Conservation (phyloP, 1,140 invertebrate genomes). For the Drosophila bipectinata region DNA sequence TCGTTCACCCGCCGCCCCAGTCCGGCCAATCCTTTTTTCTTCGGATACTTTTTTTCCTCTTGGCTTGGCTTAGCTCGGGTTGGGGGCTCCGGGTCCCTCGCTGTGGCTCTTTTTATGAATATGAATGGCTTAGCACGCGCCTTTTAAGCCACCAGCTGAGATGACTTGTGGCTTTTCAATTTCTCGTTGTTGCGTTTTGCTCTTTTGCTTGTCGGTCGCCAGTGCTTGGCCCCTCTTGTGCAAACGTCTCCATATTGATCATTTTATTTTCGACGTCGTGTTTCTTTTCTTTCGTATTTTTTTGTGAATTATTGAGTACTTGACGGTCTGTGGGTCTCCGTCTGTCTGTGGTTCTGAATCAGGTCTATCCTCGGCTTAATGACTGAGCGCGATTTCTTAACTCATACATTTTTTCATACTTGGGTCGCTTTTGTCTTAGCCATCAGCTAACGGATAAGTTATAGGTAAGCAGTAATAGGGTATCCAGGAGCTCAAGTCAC, state of each 20-base stretch:
- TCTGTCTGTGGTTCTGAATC: constrained; percentile 25
- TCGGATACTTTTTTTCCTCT: constrained; percentile 13
- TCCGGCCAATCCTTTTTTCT: constrained; percentile 50
- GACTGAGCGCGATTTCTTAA: constrained; percentile 63
- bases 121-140: constrained; percentile 82
- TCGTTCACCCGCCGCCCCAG: constrained; percentile 37
- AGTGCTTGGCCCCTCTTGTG: constrained; percentile 24
- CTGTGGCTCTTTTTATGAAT: constrained; percentile 76
- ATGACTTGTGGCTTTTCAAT: constrained; percentile 82
- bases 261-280: constrained; percentile 61
- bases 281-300: constrained; percentile 23
- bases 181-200: constrained; percentile 69
- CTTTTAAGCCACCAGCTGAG: constrained; percentile 82
- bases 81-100: constrained; percentile 27
- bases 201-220: constrained; percentile 58
- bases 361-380: constrained; percentile 55
- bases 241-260: constrained; percentile 64
- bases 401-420: constrained; percentile 62
- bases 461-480: constrained; percentile 21
- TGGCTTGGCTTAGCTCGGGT: constrained; percentile 35
- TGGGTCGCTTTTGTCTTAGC: constrained; percentile 71
- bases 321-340: constrained; percentile 50
- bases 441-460: constrained; percentile 57
- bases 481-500: constrained; percentile 29
- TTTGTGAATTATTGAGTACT: constrained; percentile 78